phyloP scores from a whole-genome alignment of 2,888 invertebrate genomes.

The Temnothorax rugatulus region DNA sequence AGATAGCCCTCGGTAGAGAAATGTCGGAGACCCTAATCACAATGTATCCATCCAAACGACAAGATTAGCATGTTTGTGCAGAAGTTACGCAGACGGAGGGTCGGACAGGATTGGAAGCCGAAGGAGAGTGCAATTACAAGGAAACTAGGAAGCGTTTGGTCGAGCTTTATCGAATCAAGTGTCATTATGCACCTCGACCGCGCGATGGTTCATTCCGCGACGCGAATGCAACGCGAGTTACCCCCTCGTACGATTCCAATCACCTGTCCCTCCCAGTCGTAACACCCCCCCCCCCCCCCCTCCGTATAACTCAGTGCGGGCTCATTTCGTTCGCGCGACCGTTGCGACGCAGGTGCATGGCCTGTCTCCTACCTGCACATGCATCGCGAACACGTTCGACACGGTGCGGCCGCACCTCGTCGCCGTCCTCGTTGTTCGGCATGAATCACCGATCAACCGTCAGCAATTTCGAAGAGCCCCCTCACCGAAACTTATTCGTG shows the following conservation, averaged over 20 bases:
- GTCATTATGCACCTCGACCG: neutral
- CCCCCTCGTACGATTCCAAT: constrained; percentile 4
- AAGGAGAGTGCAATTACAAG: constrained; percentile 24
- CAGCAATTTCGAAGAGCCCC: constrained; percentile 66
- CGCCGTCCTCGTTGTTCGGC: constrained; percentile 61
- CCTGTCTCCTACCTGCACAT: constrained; percentile 36
- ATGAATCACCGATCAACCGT: constrained; percentile 83
- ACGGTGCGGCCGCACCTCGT: constrained; percentile 27
- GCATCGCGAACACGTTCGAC: constrained; percentile 28
- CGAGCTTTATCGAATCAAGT: constrained; percentile 33
- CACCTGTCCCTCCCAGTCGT: no score
- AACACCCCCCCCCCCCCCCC: neutral
- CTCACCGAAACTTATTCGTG: constrained; percentile 33
- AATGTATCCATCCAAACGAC: neutral
- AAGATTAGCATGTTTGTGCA: constrained; percentile 27
- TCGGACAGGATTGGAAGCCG: neutral
- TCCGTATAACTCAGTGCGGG: constrained; percentile 4
- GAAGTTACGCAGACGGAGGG: constrained; percentile 26
- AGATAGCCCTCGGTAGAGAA: neutral
- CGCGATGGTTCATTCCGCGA: neutral
- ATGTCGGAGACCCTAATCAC: neutral
- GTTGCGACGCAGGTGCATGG: constrained; percentile 46
- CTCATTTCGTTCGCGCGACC: constrained; percentile 18
- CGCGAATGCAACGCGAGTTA: neutral
- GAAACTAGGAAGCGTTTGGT: constrained; percentile 25